Evolutionary conservation across 2,888 invertebrate species (phyloP).

Genomic region (Pristionchus entomophagus): DNA sequence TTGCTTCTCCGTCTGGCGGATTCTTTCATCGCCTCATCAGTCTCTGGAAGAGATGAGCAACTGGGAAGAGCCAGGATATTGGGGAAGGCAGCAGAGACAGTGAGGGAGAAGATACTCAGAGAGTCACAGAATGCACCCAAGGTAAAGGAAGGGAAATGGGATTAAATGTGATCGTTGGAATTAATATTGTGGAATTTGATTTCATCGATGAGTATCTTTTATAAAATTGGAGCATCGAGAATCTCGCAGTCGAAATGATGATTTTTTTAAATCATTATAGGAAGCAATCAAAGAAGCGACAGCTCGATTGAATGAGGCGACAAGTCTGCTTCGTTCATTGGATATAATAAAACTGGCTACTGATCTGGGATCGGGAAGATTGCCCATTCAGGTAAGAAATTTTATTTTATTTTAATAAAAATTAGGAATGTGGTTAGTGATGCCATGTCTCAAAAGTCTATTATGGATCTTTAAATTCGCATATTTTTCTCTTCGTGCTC

Average conservation of each 20-base stretch:
- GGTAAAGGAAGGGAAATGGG: constrained; percentile 51
- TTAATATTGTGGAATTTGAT: not conserved
- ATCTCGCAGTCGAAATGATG: no score
- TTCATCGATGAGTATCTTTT: not conserved
- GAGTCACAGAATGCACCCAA: no score
- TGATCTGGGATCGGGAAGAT: constrained; percentile 55
- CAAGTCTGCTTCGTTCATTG: constrained; percentile 3
- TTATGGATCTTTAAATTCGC: no score
- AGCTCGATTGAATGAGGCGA: not conserved
- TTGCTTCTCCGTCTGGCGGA: constrained; percentile 36
- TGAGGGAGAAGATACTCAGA: no score
- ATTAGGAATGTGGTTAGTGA: not conserved
- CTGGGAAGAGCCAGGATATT: constrained; percentile 9
- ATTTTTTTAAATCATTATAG: no score
- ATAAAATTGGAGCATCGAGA: constrained; percentile 48
- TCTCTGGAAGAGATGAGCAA: constrained; percentile 33
- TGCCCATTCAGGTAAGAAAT: constrained; percentile 38
- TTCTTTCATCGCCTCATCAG: constrained; percentile 20
- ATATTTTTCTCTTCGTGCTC: not conserved
- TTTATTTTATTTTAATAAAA: not conserved
- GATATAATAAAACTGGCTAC: constrained; percentile 43
- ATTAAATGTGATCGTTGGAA: not conserved
- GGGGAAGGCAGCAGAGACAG: constrained; percentile 34
- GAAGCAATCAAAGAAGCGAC: no score
- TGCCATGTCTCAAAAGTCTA: not conserved